Conservation (phyloP, 1,140 invertebrate species). For the Drosophila gunungcola region DNA sequence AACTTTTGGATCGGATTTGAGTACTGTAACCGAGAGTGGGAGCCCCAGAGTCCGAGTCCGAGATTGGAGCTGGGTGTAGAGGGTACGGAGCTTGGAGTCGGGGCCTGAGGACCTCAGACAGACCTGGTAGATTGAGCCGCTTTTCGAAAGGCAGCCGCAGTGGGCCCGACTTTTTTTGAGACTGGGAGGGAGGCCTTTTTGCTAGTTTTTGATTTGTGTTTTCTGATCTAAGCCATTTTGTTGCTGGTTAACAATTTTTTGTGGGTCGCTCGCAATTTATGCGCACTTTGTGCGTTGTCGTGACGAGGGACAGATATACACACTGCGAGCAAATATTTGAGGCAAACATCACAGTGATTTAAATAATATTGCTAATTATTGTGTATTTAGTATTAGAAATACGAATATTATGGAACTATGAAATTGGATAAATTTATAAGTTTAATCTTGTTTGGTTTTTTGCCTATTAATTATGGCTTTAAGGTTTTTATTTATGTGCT, state of each 20-base stretch:
- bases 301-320: constrained; percentile 24
- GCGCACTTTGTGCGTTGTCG: constrained; percentile 53
- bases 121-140: constrained; percentile 10
- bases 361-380: background rate
- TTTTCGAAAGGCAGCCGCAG: constrained; percentile 37
- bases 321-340: background rate
- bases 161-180: constrained; percentile 14
- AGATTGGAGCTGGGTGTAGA: constrained; percentile 4
- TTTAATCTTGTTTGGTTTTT: no score
- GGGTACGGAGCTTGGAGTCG: background rate
- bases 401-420: no score
- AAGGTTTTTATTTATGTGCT: no score
- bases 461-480: no score
- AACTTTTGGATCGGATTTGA: constrained; percentile 11
- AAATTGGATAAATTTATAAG: no score
- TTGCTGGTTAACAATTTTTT: constrained; percentile 28
- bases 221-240: constrained; percentile 38
- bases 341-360: background rate
- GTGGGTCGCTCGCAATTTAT: constrained; percentile 44
- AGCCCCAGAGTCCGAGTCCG: background rate
- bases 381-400: no score
- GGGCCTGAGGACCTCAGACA: constrained; percentile 16
- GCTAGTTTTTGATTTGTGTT: constrained; percentile 37
- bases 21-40: constrained; percentile 10
- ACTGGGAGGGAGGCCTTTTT: constrained; percentile 30